Conservation (phyloP, 1,140 invertebrate genomes). For the Formica exsecta region DNA sequence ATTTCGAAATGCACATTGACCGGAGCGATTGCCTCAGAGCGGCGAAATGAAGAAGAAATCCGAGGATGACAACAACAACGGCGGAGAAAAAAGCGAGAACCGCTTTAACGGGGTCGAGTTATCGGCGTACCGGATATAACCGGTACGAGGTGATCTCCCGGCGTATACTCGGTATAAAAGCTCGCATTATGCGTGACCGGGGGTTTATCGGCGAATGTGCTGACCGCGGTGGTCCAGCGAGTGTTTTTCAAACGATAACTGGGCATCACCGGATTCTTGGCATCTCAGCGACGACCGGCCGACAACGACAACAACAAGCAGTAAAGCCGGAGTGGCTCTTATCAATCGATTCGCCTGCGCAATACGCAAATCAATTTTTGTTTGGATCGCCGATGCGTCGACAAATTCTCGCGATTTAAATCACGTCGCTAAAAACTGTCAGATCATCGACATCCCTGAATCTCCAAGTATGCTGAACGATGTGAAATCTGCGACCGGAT, state of each 20-base stretch:
- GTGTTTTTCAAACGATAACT: slow-evolving; percentile 83
- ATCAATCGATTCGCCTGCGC: background rate
- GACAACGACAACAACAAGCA: slow-evolving; percentile 37
- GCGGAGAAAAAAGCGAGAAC: slow-evolving; percentile 66
- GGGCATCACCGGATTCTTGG: slow-evolving; percentile 80
- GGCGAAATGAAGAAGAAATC: slow-evolving; percentile 61
- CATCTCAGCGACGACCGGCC: slow-evolving; percentile 24
- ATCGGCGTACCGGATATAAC: slow-evolving; percentile 81
- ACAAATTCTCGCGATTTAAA: background rate
- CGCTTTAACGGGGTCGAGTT: slow-evolving; percentile 81
- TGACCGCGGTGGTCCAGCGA: slow-evolving; percentile 75
- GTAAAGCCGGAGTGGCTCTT: background rate
- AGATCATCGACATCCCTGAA: background rate
- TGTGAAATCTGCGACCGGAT: too few species aligned
- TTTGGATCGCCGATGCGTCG: background rate
- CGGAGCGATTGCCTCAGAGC: slow-evolving; percentile 45
- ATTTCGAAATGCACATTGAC: slow-evolving; percentile 68
- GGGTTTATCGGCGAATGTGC: slow-evolving; percentile 78
- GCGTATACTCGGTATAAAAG: slow-evolving; percentile 71
- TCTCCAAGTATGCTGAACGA: background rate
- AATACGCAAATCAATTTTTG: slow-evolving; percentile 4
- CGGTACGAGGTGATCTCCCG: slow-evolving; percentile 73
- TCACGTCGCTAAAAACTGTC: background rate
- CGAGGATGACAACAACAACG: slow-evolving; percentile 56
- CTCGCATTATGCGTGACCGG: slow-evolving; percentile 71